These are phyloP conservation scores for Odontamblyopus rebecca DNA, from an alignment of 2,797 vertebrate genomes.

Conservation along the genomic window DNA sequence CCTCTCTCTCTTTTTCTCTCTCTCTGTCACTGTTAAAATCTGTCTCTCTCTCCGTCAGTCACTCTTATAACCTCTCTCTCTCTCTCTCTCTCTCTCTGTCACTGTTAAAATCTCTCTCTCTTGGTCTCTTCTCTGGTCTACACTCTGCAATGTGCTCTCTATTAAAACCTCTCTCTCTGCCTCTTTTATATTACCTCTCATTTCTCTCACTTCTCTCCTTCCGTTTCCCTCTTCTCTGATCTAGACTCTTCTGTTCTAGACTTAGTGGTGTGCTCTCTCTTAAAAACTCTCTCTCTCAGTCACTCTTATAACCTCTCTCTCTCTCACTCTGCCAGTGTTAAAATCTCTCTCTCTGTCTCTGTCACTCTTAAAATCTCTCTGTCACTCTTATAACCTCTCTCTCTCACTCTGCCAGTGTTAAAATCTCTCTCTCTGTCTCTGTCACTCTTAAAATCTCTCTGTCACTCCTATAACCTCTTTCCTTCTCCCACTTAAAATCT, in stretches of 20 bases:
- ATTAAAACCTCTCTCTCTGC: no score
- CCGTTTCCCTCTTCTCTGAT: background rate
- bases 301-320: background rate
- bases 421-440: no score
- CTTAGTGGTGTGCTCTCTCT: background rate
- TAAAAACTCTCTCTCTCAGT: background rate
- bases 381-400: background rate
- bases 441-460: no score
- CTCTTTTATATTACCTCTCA: background rate
- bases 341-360: no score
- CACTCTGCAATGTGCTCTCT: no score
- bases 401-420: no score
- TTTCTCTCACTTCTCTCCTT: no score
- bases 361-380: no score
- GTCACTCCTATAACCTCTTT: background rate
- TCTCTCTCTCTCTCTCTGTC: no score
- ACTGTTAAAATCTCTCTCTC: background rate
- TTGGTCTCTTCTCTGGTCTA: no score
- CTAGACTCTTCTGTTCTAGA: background rate
- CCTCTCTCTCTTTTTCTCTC: background rate
- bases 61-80: background rate
- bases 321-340: background rate
- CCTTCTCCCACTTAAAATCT: no score
- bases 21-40: background rate
- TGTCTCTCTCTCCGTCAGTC: background rate